These are phyloP conservation scores for Lithobates pipiens DNA, from an alignment of 2,797 vertebrate species.

Conservation along the genomic window DNA sequence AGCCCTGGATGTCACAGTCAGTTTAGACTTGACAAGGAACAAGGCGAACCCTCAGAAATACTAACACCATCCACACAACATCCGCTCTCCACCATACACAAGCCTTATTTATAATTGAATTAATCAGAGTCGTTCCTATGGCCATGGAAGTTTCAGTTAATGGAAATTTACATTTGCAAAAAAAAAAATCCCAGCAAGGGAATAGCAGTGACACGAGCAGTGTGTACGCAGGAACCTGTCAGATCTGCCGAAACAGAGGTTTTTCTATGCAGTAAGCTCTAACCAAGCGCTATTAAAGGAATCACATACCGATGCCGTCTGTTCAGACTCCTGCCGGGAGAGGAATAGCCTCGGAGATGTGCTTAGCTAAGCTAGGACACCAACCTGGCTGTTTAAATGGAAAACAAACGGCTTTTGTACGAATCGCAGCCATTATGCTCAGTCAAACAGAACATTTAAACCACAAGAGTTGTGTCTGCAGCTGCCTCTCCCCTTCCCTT, in stretches of 20 bases:
- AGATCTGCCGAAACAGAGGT: conserved; percentile 2
- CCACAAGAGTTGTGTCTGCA: conserved; percentile 15
- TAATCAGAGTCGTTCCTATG: neutral
- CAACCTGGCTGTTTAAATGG: conserved; percentile 51
- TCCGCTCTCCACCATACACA: too few species aligned
- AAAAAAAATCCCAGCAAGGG: neutral
- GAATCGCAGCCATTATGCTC: conserved; percentile 48
- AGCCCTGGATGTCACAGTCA: too few species aligned
- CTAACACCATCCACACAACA: too few species aligned
- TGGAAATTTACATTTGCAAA: neutral
- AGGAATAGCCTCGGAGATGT: conserved; percentile 25
- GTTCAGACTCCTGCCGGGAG: conserved; percentile 32
- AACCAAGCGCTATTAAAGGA: conserved; percentile 29
- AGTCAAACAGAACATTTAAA: conserved; percentile 37
- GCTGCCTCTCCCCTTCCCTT: conserved; percentile 40
- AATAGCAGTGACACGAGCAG: neutral
- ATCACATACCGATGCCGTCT: conserved; percentile 1
- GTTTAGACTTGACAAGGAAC: too few species aligned
- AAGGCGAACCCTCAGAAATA: too few species aligned
- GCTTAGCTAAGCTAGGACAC: conserved; percentile 42
- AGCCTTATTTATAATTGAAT: too few species aligned
- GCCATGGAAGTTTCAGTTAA: neutral
- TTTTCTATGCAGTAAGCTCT: conserved; percentile 20
- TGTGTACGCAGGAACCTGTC: neutral
- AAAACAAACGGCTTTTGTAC: conserved; percentile 39